Evolutionary conservation across 2,113 vertebrate genomes (phyloP), one percentile per base, ranked within the genome.

Genomic region (Hiodon tergisus): DNA sequence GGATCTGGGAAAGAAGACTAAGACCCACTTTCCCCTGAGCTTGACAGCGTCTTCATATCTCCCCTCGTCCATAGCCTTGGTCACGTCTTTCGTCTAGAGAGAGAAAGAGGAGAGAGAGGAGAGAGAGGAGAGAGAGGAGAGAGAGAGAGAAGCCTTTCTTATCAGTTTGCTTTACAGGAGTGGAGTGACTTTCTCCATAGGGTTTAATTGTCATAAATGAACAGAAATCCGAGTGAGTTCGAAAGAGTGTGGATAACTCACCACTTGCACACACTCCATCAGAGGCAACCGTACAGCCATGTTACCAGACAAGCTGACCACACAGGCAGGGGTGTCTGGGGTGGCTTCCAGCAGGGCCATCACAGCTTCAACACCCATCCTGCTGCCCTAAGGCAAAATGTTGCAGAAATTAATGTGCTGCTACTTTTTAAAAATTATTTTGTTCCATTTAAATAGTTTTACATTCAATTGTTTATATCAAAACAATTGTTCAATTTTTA

Each of bases 31-130:
- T 88, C 95, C 96, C 85, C 95, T 90, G 78, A 98, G 89, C 78
- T 94, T 96, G 75, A 98, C 69, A 0, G 96, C 95, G 0, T 96
- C 95, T 0, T 95, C 90, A 13, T 93, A 98, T 57, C 89, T 90
- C 54, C 88, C 88, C 69, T 97, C 94, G 0, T 84, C 82, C 95
- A 98, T 98, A 0, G 95, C 96, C 3, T 68, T 90, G 4, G 95
- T 95, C 76, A 97, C 96, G 0, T 98, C 95, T 82, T 96, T 97
- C 58, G 95, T 97, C 95, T 98, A 81, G 68, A 5, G 17, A 69
- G 6, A 47, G 50, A 65, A 13, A 7, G 51, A 54, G 50, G 50
- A 59, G 14, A 9, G 14, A 59, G 58, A 59, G 6, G 11, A 50
- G 3, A 31, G 17, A 7, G 51, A 54, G 50, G 50, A 59, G 14